Evolutionary conservation across 2,888 invertebrate genomes (phyloP).

Genomic region (Baronia brevicornis): DNA sequence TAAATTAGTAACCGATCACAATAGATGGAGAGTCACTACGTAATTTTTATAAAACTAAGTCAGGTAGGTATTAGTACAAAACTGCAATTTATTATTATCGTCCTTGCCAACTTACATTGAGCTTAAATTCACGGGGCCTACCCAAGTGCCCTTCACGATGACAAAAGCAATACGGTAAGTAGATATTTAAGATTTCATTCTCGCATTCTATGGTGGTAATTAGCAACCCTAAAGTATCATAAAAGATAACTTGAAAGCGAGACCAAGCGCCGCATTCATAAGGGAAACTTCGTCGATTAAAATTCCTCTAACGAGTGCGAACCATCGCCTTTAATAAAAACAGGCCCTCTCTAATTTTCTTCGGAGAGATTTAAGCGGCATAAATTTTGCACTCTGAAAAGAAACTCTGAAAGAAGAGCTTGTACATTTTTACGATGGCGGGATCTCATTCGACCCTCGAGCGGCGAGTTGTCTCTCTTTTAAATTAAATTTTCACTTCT

Average conservation of each 20-base stretch:
- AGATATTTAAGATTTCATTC: constrained; percentile 55
- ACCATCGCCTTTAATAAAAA: constrained; percentile 71
- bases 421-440: constrained; percentile 71
- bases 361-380: constrained; percentile 67
- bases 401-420: constrained; percentile 72
- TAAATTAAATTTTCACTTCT: constrained; percentile 77
- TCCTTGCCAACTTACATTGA: no score
- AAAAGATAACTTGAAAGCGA: constrained; percentile 68
- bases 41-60: no score
- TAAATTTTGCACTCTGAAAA: constrained; percentile 71
- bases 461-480: constrained; percentile 72
- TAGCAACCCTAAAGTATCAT: constrained; percentile 63
- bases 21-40: no score
- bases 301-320: constrained; percentile 71
- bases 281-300: constrained; percentile 69
- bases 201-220: constrained; percentile 60
- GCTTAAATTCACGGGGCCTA: no score
- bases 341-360: constrained; percentile 69
- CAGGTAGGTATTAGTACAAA: no score
- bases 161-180: constrained; percentile 29
- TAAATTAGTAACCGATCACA: no score
- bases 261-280: constrained; percentile 65
- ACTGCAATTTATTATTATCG: no score
- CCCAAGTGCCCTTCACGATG: constrained; percentile 13
- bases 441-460: constrained; percentile 68